These are phyloP conservation scores for Hyposoter dolosus DNA, from an alignment of 2,888 invertebrate species.

Conservation along the genomic window DNA sequence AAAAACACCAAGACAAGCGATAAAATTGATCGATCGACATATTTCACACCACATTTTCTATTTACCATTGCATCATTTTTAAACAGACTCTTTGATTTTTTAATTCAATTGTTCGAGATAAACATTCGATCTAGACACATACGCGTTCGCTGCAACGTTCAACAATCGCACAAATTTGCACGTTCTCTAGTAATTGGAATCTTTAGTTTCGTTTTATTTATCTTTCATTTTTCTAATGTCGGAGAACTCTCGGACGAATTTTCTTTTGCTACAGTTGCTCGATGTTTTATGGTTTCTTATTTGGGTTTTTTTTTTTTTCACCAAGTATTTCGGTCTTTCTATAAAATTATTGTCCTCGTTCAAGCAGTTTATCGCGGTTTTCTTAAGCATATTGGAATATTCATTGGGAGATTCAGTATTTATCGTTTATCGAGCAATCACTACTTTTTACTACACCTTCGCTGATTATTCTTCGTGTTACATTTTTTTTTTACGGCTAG, in stretches of 20 bases:
- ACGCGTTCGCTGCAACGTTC: background rate
- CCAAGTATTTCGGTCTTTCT: constrained; percentile 49
- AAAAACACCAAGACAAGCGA: constrained; percentile 35
- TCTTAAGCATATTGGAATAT: constrained; percentile 3
- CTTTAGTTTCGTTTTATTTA: constrained; percentile 13
- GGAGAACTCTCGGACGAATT: constrained; percentile 1
- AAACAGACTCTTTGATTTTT: background rate
- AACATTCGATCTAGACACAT: constrained; percentile 25
- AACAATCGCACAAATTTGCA: constrained; percentile 45
- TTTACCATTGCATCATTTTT: constrained; percentile 6
- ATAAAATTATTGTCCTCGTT: constrained; percentile 78
- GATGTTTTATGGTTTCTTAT: constrained; percentile 61
- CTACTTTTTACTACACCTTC: background rate
- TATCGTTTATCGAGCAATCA: background rate
- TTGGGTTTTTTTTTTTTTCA: constrained; percentile 16
- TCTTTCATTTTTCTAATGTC: constrained; percentile 22
- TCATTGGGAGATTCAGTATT: background rate
- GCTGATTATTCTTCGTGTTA: background rate
- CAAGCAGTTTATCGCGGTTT: constrained; percentile 70
- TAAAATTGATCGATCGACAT: constrained; percentile 22
- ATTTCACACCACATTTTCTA: background rate
- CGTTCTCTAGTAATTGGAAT: constrained; percentile 36
- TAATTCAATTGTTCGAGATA: constrained; percentile 5
- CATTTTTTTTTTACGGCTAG: background rate
- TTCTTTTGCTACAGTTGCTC: constrained; percentile 69